Conservation (phyloP, 2,113 vertebrate genomes). For the Spizaetus ornatus region DNA sequence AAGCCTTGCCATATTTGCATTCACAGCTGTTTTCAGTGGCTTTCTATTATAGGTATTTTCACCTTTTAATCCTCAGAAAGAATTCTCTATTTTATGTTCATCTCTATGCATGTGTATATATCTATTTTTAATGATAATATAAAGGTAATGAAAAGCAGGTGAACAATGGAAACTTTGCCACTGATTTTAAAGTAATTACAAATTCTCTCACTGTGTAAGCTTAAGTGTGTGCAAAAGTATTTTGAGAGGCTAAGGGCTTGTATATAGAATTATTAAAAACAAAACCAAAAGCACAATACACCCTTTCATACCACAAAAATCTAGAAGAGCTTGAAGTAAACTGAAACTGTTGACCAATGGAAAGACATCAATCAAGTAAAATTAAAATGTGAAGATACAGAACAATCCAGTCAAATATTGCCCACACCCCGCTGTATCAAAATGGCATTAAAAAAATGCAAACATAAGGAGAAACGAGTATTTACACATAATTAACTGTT, state of each 20-base stretch:
- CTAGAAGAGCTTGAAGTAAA: background rate
- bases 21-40: background rate
- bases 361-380: background rate
- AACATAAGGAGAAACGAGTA: slow-evolving; percentile 11
- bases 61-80: background rate
- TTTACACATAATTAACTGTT: slow-evolving; percentile 60
- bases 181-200: background rate
- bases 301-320: background rate
- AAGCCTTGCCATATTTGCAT: background rate
- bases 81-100: background rate
- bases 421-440: background rate
- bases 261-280: background rate
- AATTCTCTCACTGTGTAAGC: background rate
- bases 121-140: background rate
- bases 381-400: background rate
- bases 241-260: background rate
- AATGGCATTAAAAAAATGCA: slow-evolving; percentile 20
- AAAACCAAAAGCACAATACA: background rate
- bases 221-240: background rate
- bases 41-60: background rate
- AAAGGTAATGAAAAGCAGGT: background rate
- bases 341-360: background rate
- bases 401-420: background rate
- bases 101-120: background rate
- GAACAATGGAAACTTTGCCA: background rate